These are phyloP conservation scores for Spatula clypeata DNA, from an alignment of 2,797 vertebrate genomes.

Conservation along the genomic window DNA sequence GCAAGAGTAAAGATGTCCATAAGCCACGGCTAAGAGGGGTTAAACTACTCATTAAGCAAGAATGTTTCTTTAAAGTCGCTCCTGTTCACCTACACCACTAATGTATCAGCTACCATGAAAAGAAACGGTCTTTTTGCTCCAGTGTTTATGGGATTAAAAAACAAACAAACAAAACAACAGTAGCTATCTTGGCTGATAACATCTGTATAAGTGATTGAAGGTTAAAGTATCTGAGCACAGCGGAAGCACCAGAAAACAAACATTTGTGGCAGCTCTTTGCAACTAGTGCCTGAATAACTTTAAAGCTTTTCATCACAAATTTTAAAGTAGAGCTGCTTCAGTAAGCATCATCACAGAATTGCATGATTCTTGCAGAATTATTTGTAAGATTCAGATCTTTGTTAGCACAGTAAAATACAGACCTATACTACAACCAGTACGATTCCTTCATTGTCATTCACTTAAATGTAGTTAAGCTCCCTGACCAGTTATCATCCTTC, in stretches of 20 bases:
- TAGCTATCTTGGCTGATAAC: not conserved
- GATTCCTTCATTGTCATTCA: not conserved
- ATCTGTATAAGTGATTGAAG: not conserved
- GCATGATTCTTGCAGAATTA: not conserved
- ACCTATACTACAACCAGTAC: not conserved
- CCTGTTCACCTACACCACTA: not conserved
- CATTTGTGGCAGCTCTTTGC: not conserved
- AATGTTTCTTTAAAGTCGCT: not conserved
- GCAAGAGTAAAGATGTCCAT: not conserved
- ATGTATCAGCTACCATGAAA: not conserved
- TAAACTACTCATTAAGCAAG: not conserved
- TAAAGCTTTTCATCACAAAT: not conserved
- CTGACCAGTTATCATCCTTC: not conserved
- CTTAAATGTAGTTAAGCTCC: not conserved
- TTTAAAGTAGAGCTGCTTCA: not conserved
- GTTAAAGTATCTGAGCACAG: not conserved
- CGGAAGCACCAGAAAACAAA: constrained; percentile 1
- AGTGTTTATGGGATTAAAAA: not conserved
- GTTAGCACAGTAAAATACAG: not conserved
- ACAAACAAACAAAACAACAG: too few species aligned
- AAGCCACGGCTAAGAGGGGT: not conserved
- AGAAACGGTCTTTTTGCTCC: not conserved
- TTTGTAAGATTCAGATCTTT: not conserved
- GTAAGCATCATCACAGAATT: not conserved
- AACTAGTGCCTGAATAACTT: not conserved